phyloP scores from a whole-genome alignment of 1,140 invertebrate species.

The Cydia amplana region DNA sequence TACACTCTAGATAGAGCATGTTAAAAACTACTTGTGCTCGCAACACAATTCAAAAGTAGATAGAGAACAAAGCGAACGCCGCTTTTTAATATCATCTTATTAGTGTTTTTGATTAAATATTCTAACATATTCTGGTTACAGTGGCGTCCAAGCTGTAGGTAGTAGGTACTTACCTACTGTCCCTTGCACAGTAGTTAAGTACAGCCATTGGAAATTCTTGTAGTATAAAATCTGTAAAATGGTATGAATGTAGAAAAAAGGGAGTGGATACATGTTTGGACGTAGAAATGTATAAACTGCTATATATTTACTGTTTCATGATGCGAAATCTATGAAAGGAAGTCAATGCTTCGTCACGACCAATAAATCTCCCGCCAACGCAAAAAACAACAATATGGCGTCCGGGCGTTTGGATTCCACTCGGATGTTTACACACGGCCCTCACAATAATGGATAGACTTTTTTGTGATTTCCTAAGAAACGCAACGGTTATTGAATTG shows the following conservation, averaged over 20 bases:
- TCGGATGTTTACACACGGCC: conserved; percentile 70
- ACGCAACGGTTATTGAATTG: conserved; percentile 35
- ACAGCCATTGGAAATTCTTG: background rate
- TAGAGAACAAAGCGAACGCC: too few relatives aligned
- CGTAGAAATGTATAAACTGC: too few relatives aligned
- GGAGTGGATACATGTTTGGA: too few relatives aligned
- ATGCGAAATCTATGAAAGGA: background rate
- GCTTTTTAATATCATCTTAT: too few relatives aligned
- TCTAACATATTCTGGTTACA: background rate
- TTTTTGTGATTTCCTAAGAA: conserved; percentile 44
- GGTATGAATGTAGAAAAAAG: too few relatives aligned
- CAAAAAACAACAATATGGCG: conserved; percentile 60
- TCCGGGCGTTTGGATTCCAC: conserved; percentile 54
- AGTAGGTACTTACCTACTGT: too few relatives aligned
- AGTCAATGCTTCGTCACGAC: conserved; percentile 61
- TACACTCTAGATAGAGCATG: background rate
- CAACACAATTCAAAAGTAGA: too few relatives aligned
- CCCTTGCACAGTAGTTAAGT: too few relatives aligned
- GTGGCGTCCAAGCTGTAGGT: too few relatives aligned
- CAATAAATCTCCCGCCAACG: conserved; percentile 68
- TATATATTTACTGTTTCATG: too few relatives aligned
- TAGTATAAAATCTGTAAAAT: background rate
- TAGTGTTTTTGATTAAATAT: background rate
- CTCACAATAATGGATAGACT: conserved; percentile 46
- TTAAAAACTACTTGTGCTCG: too few relatives aligned